A percentile compares a stretch with the other conserved stretches of the same genome.
phyloP scores from a whole-genome alignment of 2,797 vertebrate species.

The Cercopithecus neglectus region DNA sequence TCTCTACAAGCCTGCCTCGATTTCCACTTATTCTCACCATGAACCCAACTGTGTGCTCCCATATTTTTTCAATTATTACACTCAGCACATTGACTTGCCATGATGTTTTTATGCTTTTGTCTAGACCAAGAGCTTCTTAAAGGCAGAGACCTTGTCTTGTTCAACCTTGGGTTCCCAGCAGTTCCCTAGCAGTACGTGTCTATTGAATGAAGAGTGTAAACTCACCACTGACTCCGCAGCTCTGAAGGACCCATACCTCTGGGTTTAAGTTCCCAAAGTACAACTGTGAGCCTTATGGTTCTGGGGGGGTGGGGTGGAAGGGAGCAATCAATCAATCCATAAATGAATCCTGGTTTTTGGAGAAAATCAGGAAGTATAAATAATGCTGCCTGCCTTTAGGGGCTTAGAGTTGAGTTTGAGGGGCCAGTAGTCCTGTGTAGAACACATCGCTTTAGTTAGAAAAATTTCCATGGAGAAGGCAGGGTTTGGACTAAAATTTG shows the following conservation, averaged over 20 bases:
- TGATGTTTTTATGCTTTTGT: not conserved
- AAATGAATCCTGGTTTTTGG: not conserved
- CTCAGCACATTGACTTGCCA: not conserved
- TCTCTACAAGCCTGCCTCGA: not conserved
- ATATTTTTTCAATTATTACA: not conserved
- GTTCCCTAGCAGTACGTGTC: not conserved
- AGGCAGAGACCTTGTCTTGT: not conserved
- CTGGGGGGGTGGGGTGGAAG: not conserved
- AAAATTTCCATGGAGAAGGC: not conserved
- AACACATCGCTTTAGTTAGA: not conserved
- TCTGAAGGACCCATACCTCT: not conserved
- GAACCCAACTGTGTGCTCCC: not conserved
- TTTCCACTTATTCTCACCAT: not conserved
- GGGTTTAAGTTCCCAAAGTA: not conserved
- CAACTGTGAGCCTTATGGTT: not conserved
- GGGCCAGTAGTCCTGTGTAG: not conserved
- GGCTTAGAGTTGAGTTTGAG: not conserved
- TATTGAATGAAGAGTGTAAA: not conserved
- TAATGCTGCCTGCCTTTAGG: not conserved
- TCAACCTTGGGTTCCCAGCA: not conserved
- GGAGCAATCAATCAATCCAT: not conserved
- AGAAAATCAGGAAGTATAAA: not conserved
- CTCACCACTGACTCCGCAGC: not conserved
- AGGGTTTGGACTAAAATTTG: not conserved
- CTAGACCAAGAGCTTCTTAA: not conserved